Evolutionary conservation across 1,140 invertebrate genomes (phyloP).

Genomic region (Phocides pigmalion): DNA sequence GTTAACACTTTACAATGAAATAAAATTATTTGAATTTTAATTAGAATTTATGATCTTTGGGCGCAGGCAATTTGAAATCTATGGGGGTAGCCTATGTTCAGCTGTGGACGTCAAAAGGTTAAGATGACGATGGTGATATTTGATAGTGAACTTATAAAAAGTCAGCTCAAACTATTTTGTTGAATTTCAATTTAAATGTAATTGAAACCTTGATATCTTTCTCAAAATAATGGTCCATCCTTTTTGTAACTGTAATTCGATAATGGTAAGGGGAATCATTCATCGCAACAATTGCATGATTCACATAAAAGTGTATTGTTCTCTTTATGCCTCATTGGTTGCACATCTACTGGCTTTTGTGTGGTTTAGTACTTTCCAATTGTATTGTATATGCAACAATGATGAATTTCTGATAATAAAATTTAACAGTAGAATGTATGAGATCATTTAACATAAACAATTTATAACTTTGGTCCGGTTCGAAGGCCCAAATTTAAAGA

Average conservation of each 20-base stretch:
- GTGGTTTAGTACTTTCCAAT: constrained; percentile 1
- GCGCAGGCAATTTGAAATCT: too few species aligned
- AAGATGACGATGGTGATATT: too few species aligned
- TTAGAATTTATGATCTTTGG: too few species aligned
- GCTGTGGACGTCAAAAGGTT: too few species aligned
- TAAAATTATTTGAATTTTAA: too few species aligned
- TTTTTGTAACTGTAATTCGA: background rate
- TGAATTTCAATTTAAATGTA: too few species aligned
- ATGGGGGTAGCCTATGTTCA: too few species aligned
- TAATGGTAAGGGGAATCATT: constrained; percentile 4
- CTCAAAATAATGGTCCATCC: background rate
- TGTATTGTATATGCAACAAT: constrained; percentile 4
- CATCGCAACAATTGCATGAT: constrained; percentile 36
- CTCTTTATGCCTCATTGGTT: constrained; percentile 33
- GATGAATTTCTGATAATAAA: background rate
- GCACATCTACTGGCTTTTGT: constrained; percentile 18
- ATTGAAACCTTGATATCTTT: too few species aligned
- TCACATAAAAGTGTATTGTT: constrained; percentile 45
- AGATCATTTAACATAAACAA: background rate
- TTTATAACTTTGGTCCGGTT: background rate
- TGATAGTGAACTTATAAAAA: too few species aligned
- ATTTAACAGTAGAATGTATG: background rate
- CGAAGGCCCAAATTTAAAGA: background rate
- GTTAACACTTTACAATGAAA: too few species aligned
- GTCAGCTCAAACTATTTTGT: too few species aligned